Evolutionary conservation across 2,888 invertebrate genomes (phyloP).

Genomic region (Boloria selene): DNA sequence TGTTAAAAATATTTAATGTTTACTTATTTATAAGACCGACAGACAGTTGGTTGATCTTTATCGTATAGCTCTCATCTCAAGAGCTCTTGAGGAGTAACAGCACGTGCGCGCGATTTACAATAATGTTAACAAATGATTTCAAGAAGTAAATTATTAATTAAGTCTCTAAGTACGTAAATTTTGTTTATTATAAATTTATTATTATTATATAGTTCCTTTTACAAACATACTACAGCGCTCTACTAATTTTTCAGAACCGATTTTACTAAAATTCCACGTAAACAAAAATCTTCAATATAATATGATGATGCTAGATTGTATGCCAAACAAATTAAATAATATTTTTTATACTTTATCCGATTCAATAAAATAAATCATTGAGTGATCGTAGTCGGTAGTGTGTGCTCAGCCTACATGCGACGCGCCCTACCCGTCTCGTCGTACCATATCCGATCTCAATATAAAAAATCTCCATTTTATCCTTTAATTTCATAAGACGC

Average conservation of each 20-base stretch:
- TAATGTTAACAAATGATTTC: slow-evolving; percentile 9
- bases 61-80: slow-evolving; percentile 17
- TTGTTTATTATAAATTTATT: no score
- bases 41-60: slow-evolving; percentile 14
- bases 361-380: no score
- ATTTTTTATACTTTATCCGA: no score
- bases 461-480: slow-evolving; percentile 18
- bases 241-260: no score
- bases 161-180: no score
- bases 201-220: no score
- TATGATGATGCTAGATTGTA: no score
- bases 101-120: slow-evolving; percentile 15
- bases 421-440: slow-evolving; percentile 38
- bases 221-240: no score
- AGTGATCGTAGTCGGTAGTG: slow-evolving; percentile 22
- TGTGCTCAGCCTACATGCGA: slow-evolving; percentile 26
- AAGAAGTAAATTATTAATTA: background rate
- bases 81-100: slow-evolving; percentile 10
- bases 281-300: no score
- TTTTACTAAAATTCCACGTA: no score
- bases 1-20: background rate
- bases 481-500: slow-evolving; percentile 11
- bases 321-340: no score
- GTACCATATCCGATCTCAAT: slow-evolving; percentile 29
- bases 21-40: slow-evolving; percentile 14